Conservation (phyloP, 1,140 invertebrate species). For the Cotesia chilonis region DNA sequence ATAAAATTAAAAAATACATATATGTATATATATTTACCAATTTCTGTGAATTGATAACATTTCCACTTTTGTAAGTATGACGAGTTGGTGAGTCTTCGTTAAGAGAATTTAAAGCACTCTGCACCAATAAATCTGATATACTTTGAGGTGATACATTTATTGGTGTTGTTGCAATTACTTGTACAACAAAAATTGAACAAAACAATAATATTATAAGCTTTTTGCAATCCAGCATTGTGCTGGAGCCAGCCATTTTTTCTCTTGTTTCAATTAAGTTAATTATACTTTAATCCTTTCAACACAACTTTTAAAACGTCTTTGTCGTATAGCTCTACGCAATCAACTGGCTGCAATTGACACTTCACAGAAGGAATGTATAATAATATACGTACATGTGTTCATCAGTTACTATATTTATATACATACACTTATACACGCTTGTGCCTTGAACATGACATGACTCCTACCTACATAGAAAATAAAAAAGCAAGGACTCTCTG, state of each 20-base stretch:
- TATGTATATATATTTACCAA: conserved; percentile 45
- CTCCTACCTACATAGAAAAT: too few relatives aligned
- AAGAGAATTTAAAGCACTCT: conserved; percentile 50
- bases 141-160: conserved; percentile 42
- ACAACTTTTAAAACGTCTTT: background rate
- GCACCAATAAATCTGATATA: conserved; percentile 43
- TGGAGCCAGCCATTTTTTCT: conserved; percentile 23
- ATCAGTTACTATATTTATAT: too few relatives aligned
- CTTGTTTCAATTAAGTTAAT: background rate
- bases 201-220: conserved; percentile 4
- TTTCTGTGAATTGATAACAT: conserved; percentile 54
- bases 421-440: too few relatives aligned
- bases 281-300: background rate
- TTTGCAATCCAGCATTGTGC: background rate
- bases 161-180: conserved; percentile 25
- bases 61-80: conserved; percentile 51
- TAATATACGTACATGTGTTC: background rate
- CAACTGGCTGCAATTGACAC: conserved; percentile 1
- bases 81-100: conserved; percentile 51
- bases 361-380: too few relatives aligned
- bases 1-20: conserved; percentile 6
- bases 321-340: background rate
- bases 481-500: too few relatives aligned
- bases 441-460: too few relatives aligned
- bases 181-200: conserved; percentile 2